Conservation (phyloP, 2,888 invertebrate species). For the Galerucella nymphaeae region DNA sequence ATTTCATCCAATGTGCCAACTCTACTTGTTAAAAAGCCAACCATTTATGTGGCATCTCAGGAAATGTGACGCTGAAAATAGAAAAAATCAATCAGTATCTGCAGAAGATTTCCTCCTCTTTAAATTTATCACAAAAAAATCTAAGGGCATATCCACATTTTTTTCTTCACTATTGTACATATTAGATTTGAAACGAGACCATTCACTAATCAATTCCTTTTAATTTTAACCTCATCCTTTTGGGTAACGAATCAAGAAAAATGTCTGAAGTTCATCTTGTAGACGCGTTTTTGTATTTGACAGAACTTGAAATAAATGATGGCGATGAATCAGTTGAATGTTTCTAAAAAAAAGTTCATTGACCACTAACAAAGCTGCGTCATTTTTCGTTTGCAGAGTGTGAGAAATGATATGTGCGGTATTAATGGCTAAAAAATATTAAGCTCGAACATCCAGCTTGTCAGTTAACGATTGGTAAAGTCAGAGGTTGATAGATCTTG, state of each 20-base stretch:
- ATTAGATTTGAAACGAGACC: slow-evolving; percentile 4
- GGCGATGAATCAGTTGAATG: slow-evolving; percentile 5
- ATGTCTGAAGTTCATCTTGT: slow-evolving; percentile 10
- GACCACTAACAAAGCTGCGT: slow-evolving; percentile 15
- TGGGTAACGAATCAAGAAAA: slow-evolving; percentile 4
- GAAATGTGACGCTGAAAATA: no score
- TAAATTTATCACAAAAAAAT: no score
- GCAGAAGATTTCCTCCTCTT: no score
- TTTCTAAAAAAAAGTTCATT: slow-evolving; percentile 18
- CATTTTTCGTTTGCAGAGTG: slow-evolving; percentile 4
- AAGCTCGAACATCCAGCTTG: not conserved
- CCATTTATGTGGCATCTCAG: no score
- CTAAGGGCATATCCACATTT: no score
- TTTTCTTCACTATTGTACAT: no score
- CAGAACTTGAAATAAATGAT: slow-evolving; percentile 8
- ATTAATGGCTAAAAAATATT: not conserved
- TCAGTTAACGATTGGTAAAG: not conserved
- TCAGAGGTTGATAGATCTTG: not conserved
- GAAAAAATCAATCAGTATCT: no score
- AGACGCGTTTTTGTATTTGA: slow-evolving; percentile 1
- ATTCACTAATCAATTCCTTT: slow-evolving; percentile 19
- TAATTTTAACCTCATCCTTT: slow-evolving; percentile 16
- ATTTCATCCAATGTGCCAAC: no score
- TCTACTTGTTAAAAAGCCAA: no score
- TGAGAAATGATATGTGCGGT: slow-evolving; percentile 2